Percentiles rank a stretch among this genome's conserved stretches.
phyloP scores from a whole-genome alignment of 2,888 invertebrate species.

The Meta bourneti region DNA sequence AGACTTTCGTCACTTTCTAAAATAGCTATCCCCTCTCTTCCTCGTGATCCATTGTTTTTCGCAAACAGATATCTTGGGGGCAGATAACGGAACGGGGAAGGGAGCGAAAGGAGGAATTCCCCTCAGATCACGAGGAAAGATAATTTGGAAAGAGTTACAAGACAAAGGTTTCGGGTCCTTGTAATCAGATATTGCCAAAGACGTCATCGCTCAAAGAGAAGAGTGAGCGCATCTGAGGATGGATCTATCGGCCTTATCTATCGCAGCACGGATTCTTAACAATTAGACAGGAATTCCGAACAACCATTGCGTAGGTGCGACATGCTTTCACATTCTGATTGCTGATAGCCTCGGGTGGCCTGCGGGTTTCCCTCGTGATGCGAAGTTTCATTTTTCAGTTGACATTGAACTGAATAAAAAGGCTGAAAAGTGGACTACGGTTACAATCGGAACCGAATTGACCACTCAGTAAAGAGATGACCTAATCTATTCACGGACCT shows the following conservation, averaged over 20 bases:
- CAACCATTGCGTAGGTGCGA: neutral
- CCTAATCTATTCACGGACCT: neutral
- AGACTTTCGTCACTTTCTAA: conserved; percentile 14
- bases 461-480: neutral
- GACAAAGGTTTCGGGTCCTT: neutral
- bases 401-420: too few species aligned
- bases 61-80: neutral
- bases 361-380: too few species aligned
- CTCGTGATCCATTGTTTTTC: conserved; percentile 12
- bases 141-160: conserved; percentile 1
- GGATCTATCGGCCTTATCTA: too few species aligned
- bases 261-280: neutral
- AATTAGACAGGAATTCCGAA: neutral
- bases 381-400: too few species aligned
- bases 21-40: conserved; percentile 6
- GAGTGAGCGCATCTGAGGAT: too few species aligned
- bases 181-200: neutral
- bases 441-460: neutral
- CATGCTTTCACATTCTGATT: neutral
- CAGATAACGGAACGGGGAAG: neutral
- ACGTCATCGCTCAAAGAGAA: neutral
- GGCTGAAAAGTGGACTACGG: too few species aligned
- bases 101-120: conserved; percentile 4
- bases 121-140: conserved; percentile 6
- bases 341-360: too few species aligned